Base-by-base conservation (phyloP, 1,140 invertebrate species). In the Aphelenchoides besseyi region DNA sequence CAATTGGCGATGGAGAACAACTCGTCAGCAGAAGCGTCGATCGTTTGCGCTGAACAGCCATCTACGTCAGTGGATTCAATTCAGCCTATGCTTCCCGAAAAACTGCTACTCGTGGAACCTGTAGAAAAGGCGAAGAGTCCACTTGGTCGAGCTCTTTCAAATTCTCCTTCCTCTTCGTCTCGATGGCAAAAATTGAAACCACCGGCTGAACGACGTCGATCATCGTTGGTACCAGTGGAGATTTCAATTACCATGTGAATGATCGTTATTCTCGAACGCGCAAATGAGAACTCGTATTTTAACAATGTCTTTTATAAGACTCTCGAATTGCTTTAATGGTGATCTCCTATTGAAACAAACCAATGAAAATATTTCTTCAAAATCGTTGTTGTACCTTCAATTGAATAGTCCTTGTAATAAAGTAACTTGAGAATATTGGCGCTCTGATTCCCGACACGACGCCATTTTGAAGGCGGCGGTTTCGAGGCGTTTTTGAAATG, bases 61-160 rank as follows among this genome's bases (percentile, higher is more conserved):
- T 18, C 32, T n/a, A 64, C 26, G 23, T 2, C 29, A 16, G 18
- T 69, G 26, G 12, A 48, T 28, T 57, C 36, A 55, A 35, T 48
- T 61, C 67, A 2, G 26, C 67, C n/a, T 33, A 69, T 57, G 26
- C 41, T 9, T 61, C 67, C 55, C 18, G 41, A 69, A n/a, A 57
- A 8, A 33, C 52, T 48, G 30, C 30, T n/a, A 26, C 37, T 57
- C 52, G 37, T 12, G 18, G 26, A 23, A 35, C 64, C 64, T 26
- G 33, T 23, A 41, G 55, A 0, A 62, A 41, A 41, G 5, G 55
- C 26, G 5, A 48, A 48, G 12, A 48, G 41, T 48, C 41, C 41
- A 23, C 41, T 48, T 23, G n/a, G n/a, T n/a, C n/a, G n/a, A n/a
- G 41, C 41, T 48, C 12, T 16, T 16, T 12, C 41, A 23, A 48